phyloP scores from a whole-genome alignment of 2,888 invertebrate species.

The Candidula unifasciata region DNA sequence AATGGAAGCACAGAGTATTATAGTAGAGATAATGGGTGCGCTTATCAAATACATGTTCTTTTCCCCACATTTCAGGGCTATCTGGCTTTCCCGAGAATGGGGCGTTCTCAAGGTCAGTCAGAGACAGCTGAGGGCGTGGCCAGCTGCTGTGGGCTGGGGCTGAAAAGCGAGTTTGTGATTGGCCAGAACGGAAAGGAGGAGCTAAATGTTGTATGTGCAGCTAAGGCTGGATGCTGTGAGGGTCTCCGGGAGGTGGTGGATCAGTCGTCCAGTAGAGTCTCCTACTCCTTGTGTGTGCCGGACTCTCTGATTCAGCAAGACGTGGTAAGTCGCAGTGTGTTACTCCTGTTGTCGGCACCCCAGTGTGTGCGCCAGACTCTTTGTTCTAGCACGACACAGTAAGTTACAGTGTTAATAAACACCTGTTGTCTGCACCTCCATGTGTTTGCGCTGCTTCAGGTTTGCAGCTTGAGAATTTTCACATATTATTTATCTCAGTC shows the following conservation, averaged over 20 bases:
- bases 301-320: background rate
- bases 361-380: background rate
- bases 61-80: slow-evolving; percentile 47
- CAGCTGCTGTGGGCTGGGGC: slow-evolving; percentile 53
- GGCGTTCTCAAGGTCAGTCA: slow-evolving; percentile 49
- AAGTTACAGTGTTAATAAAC: too few species aligned
- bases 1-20: too few species aligned
- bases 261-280: slow-evolving; percentile 48
- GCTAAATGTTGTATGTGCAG: slow-evolving; percentile 43
- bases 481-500: too few species aligned
- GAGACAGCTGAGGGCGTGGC: slow-evolving; percentile 24
- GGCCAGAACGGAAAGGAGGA: slow-evolving; percentile 54
- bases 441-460: too few species aligned
- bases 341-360: too few species aligned
- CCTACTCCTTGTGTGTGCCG: slow-evolving; percentile 56
- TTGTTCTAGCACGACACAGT: slow-evolving; percentile 3
- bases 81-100: slow-evolving; percentile 55
- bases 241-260: slow-evolving; percentile 50
- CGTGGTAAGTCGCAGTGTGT: slow-evolving; percentile 1
- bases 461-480: too few species aligned
- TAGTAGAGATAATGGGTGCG: too few species aligned
- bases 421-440: too few species aligned
- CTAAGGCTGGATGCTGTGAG: slow-evolving; percentile 41
- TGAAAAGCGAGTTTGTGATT: slow-evolving; percentile 55
- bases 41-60: too few species aligned